Evolutionary conservation across 1,140 invertebrate species (phyloP), one percentile per base, ranked within the genome.

Genomic region (Anastrepha obliqua): DNA sequence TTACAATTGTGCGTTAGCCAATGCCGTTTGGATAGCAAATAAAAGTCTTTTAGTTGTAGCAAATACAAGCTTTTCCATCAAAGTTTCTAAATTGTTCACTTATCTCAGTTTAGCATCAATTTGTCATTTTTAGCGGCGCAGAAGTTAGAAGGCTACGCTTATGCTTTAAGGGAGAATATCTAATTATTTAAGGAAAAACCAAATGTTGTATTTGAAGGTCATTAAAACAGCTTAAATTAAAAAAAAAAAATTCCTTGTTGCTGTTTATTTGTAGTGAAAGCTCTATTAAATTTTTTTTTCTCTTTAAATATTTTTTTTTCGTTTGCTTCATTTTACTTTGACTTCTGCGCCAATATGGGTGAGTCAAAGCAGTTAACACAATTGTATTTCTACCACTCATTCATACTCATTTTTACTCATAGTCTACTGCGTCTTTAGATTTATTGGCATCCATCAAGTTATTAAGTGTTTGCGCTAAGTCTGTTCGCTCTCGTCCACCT

Each of bases 371-470:
- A 44, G 42, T 44, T 74, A 74, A 44, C 60, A 62, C 15, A 13
- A 44, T 42, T 15, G 44, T 3, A 42, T 74, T 74, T 67, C 13
- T 42, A 7, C 64, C 2, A 11, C 15, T 15, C 13, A 4, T 42
- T 42, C 42, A 3, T n/a, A n/a, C n/a, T n/a, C n/a, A 29, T 29
- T 29, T 29, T 29, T 29, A 29, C 29, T n/a, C 13, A 55, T 29
- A 42, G 42, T 47, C 67, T n/a, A 74, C 42, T 47, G 9, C 67
- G 5, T 15, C 67, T 5, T 39, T 42, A 74, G 67, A 74, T 74
- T 74, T 74, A 74, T 74, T 74, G 67, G n/a, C 67, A 47, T 39
- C 67, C 67, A 47, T 74, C 67, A 74, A 44, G 15, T 74, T 74
- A 74, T 74, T 74, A 74, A 47, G 42, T 74, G 42, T 74, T 74